These are phyloP conservation scores for Myiozetetes cayanensis DNA, from an alignment of 2,113 vertebrate genomes.

Conservation along the genomic window DNA sequence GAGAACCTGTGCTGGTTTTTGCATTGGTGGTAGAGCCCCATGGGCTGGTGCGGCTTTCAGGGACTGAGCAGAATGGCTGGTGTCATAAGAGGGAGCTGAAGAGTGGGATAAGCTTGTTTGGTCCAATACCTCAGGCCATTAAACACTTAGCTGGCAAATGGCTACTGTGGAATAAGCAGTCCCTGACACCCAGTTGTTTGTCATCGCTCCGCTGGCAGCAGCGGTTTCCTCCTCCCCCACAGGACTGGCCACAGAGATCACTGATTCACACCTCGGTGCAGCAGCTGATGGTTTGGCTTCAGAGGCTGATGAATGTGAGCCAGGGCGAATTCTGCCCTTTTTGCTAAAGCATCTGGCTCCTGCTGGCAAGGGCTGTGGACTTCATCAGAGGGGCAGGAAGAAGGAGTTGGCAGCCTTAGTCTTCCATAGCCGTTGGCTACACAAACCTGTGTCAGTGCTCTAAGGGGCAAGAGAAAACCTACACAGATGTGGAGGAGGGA, in stretches of 20 bases:
- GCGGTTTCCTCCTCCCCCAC: background rate
- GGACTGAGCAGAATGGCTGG: background rate
- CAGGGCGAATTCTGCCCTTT: background rate
- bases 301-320: rapidly evolving
- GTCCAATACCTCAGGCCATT: background rate
- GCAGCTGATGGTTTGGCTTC: background rate
- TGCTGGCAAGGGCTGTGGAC: conserved; percentile 4
- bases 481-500: conserved; percentile 44
- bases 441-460: conserved; percentile 4
- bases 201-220: background rate
- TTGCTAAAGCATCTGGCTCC: background rate
- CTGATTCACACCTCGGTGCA: background rate
- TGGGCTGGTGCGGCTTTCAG: background rate
- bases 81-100: background rate
- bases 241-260: background rate
- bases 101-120: background rate
- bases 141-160: background rate
- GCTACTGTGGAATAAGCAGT: background rate
- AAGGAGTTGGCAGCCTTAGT: conserved; percentile 30
- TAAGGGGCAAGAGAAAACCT: conserved; percentile 46
- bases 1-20: background rate
- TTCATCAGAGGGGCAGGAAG: background rate
- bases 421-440: background rate
- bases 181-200: background rate
- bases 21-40: background rate